Percentiles rank a stretch among this genome's conserved stretches.
These are phyloP conservation scores for Miichthys miiuy DNA, from an alignment of 2,797 vertebrate genomes.

Conservation along the genomic window DNA sequence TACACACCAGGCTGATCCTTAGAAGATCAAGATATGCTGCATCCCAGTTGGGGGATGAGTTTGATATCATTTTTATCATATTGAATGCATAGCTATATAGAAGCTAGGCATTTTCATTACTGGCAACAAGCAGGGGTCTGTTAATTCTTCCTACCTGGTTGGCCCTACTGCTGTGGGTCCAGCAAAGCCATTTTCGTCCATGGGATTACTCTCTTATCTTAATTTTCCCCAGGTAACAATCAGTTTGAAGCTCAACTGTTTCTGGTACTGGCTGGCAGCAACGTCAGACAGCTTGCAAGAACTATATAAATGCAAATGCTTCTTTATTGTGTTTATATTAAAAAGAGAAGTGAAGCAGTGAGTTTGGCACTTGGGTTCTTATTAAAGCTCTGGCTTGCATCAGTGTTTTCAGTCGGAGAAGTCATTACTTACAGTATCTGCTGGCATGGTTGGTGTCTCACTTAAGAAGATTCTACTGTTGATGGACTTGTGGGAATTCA, in stretches of 20 bases:
- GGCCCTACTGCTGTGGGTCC: conserved; percentile 61
- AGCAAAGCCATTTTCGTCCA: conserved; percentile 80
- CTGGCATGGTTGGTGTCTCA: conserved; percentile 46
- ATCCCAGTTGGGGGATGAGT: conserved; percentile 45
- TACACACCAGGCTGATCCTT: conserved; percentile 41
- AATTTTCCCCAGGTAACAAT: conserved; percentile 87
- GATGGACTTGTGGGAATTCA: conserved; percentile 61
- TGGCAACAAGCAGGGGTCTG: conserved; percentile 51
- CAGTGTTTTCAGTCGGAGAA: conserved; percentile 63
- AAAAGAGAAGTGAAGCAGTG: conserved; percentile 68
- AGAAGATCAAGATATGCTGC: conserved; percentile 46
- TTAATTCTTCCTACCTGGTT: conserved; percentile 75
- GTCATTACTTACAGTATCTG: conserved; percentile 77
- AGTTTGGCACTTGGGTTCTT: conserved; percentile 67
- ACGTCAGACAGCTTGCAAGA: conserved; percentile 74
- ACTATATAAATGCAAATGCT: conserved; percentile 89
- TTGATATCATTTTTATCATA: conserved; percentile 54
- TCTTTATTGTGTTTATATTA: conserved; percentile 87
- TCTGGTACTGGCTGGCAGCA: conserved; percentile 69
- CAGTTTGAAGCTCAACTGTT: conserved; percentile 80
- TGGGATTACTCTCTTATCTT: conserved; percentile 85
- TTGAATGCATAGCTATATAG: conserved; percentile 55
- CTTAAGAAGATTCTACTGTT: conserved; percentile 64
- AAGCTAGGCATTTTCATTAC: conserved; percentile 61
- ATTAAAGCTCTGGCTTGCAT: conserved; percentile 76